Base-by-base conservation (phyloP, 2,888 invertebrate species). In the Lingula anatina region DNA sequence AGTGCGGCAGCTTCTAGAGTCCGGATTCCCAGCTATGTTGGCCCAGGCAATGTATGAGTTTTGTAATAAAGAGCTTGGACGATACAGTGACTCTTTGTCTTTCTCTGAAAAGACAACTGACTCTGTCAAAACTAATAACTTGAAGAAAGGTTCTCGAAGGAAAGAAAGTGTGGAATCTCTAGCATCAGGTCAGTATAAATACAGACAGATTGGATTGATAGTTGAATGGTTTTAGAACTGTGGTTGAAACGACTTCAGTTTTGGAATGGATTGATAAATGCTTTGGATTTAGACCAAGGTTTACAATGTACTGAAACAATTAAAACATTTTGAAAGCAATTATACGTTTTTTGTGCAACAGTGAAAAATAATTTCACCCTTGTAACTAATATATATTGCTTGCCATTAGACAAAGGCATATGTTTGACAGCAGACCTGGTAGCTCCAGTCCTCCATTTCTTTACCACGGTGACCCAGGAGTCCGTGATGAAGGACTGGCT, bases 401-500 rank as follows among this genome's bases (percentile, higher is more conserved):
- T 39, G 7, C 39, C 15, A 9, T 15, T 7, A 39, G 15, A 12
- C 39, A 39, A n/a, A 20, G 7, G 7, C 15, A 7, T 39, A 9
- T 39, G 39, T 18, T 18, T 73, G 41, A 66, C 70, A 15, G 66
- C 68, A 39, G 68, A 71, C 39, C 59, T 70, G 47, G 70, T 75
- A 35, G 67, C 71, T 23, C 63, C 74, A 15, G 68, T 75, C 45
- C 82, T 93, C 52, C 85, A 87, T 64, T 91, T 92, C 79, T 86
- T 91, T 67, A 85, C 87, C 0, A 85, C 87, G 55, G 83, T 90
- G 51, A 87, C 89, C 70, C 83, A 86, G 23, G 90, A 90, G 50
- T 54, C 62, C 3, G 82, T 84, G 56, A 85, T 92, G 81, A 86
- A 90, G 59, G 89, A 90, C 75, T 93, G 92, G 92, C 82, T 93